A percentile compares a stretch with the other conserved stretches of the same genome.
phyloP scores from a whole-genome alignment of 1,140 invertebrate genomes.

The Micrasema minimum region DNA sequence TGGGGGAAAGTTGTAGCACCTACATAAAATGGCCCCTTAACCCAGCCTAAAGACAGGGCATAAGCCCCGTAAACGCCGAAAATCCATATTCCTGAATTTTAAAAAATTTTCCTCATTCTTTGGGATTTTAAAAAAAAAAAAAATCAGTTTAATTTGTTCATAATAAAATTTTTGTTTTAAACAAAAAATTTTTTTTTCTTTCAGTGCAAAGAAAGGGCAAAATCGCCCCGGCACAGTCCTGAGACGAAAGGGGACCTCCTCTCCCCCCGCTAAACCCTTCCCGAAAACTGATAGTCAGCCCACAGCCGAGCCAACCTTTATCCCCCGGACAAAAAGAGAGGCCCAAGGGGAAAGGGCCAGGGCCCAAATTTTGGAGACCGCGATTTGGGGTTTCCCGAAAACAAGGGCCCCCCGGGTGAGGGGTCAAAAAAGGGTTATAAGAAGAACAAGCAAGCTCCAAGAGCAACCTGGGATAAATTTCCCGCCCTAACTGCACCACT shows the following conservation, averaged over 20 bases:
- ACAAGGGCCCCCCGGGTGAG: constrained; percentile 26
- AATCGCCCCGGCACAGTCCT: constrained; percentile 45
- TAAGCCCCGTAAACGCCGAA: too few species aligned
- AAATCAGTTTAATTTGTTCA: too few species aligned
- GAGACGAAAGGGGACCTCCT: constrained; percentile 33
- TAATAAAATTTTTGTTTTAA: background rate
- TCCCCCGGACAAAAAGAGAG: constrained; percentile 36
- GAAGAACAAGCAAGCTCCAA: constrained; percentile 39
- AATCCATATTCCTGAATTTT: too few species aligned
- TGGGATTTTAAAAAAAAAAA: too few species aligned
- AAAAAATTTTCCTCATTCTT: too few species aligned
- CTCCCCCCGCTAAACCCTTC: constrained; percentile 45
- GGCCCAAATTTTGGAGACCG: constrained; percentile 40
- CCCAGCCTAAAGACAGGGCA: too few species aligned
- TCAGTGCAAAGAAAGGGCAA: constrained; percentile 49
- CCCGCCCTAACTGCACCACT: constrained; percentile 71
- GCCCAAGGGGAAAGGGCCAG: constrained; percentile 34
- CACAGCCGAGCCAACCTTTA: constrained; percentile 21
- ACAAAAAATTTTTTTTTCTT: constrained; percentile 29
- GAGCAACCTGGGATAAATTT: constrained; percentile 63
- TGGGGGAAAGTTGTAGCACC: too few species aligned
- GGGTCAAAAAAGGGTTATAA: constrained; percentile 29
- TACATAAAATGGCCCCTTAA: too few species aligned
- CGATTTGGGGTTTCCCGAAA: constrained; percentile 46
- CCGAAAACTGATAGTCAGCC: constrained; percentile 22